Evolutionary conservation across 92 coral and sea anemone species (phyloP).

Genomic region (Scolanthus callimorphus): DNA sequence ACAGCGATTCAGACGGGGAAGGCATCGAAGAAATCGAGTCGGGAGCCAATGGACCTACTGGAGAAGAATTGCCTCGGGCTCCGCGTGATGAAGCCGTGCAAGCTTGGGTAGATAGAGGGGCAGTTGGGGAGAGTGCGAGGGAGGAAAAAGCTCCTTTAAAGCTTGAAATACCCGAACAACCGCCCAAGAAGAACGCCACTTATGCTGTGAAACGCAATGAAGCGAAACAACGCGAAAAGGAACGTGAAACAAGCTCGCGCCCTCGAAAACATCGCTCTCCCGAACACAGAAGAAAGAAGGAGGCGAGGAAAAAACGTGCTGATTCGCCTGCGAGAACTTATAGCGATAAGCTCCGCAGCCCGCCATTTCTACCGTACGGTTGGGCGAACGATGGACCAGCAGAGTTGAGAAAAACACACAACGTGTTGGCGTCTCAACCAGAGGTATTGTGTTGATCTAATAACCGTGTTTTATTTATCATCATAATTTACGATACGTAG

Average conservation of each 20-base stretch:
- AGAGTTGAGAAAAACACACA: constrained; percentile 85
- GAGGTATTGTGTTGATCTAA: constrained; percentile 43
- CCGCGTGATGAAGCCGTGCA: constrained; percentile 2
- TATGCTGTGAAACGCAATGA: not conserved
- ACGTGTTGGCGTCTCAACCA: constrained; percentile 70
- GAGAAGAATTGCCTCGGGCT: constrained; percentile 1
- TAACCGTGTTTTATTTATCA: not conserved
- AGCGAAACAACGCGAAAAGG: not conserved
- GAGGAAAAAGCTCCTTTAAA: not conserved
- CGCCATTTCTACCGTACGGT: constrained; percentile 90
- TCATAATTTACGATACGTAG: too few relatives aligned
- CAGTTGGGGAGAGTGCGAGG: not conserved
- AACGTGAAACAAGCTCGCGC: not conserved
- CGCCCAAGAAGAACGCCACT: not conserved
- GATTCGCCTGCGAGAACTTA: constrained; percentile 7
- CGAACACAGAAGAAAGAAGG: constrained; percentile 1
- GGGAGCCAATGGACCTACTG: constrained; percentile 15
- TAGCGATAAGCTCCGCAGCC: constrained; percentile 29
- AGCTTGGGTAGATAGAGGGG: constrained; percentile 8
- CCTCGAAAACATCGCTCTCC: constrained; percentile 19
- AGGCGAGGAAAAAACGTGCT: constrained; percentile 29
- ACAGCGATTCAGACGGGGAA: constrained; percentile 68
- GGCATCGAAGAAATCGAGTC: constrained; percentile 55
- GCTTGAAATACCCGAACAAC: not conserved
- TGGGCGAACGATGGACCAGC: constrained; percentile 95